Percentiles rank a stretch among this genome's conserved stretches.
These are phyloP conservation scores for Baccha elongata DNA, from an alignment of 2,888 invertebrate species.

Conservation along the genomic window DNA sequence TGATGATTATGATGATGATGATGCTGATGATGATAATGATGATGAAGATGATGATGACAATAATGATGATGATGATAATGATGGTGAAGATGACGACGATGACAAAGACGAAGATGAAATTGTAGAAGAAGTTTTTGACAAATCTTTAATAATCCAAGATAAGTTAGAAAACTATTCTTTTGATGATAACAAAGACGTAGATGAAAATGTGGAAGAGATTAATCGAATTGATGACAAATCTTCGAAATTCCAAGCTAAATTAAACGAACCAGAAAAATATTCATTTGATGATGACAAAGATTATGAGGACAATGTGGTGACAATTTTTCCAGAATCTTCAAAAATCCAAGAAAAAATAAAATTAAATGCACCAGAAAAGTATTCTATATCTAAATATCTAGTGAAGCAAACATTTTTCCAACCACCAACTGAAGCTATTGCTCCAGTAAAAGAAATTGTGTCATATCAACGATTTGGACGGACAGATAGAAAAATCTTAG, in stretches of 20 bases:
- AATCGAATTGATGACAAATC: too few relatives aligned
- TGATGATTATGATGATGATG: constrained; percentile 2
- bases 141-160: not conserved
- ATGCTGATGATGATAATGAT: not conserved
- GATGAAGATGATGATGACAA: not conserved
- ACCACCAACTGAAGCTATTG: not conserved
- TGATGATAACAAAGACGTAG: not conserved
- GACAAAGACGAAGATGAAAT: constrained; percentile 34
- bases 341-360: not conserved
- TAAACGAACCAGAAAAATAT: too few relatives aligned
- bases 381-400: constrained; percentile 12
- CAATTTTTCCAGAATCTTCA: constrained; percentile 17
- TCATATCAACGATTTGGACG: constrained; percentile 79
- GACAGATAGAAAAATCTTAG: constrained; percentile 74
- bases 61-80: too few relatives aligned
- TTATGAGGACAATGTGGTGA: constrained; percentile 16
- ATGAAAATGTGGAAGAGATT: not conserved
- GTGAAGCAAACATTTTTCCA: not conserved
- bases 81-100: not conserved
- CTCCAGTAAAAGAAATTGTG: constrained; percentile 74
- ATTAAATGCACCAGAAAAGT: not conserved
- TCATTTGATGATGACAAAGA: constrained; percentile 30
- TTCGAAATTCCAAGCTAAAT: not conserved
- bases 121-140: constrained; percentile 23
- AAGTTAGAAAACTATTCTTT: not conserved